phyloP scores from a whole-genome alignment of 2,888 invertebrate genomes.

The Cheilosia urbana region DNA sequence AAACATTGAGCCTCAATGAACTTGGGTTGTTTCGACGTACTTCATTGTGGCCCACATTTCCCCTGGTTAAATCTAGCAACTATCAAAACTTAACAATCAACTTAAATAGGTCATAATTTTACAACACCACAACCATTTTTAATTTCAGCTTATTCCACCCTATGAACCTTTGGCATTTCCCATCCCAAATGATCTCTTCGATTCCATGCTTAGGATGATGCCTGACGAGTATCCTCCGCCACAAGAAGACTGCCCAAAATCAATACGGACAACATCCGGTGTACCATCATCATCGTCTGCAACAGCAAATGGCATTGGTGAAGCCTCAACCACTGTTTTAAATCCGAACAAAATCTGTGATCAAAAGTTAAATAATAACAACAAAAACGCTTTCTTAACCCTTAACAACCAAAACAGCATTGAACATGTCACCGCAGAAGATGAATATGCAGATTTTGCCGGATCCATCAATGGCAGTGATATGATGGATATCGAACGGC shows the following conservation, averaged over 20 bases:
- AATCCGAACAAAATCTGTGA: conserved; percentile 66
- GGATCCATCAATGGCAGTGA: conserved; percentile 59
- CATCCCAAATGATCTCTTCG: conserved; percentile 88
- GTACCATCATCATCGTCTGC: conserved; percentile 27
- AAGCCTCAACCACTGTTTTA: conserved; percentile 19
- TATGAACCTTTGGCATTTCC: conserved; percentile 91
- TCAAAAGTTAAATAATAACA: conserved; percentile 64
- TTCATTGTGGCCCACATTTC: too few species aligned
- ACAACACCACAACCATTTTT: conserved; percentile 1
- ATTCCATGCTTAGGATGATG: conserved; percentile 89
- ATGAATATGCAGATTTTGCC: conserved; percentile 76
- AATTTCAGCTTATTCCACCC: conserved; percentile 87
- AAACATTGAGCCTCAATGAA: too few species aligned
- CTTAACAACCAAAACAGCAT: conserved; percentile 57
- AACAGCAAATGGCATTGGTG: conserved; percentile 41
- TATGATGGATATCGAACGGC: conserved; percentile 43
- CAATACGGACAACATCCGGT: conserved; percentile 28
- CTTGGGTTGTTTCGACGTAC: too few species aligned
- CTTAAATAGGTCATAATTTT: not conserved
- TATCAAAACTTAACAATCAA: not conserved
- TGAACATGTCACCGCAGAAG: conserved; percentile 64
- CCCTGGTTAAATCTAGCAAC: too few species aligned
- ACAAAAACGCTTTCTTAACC: conserved; percentile 64
- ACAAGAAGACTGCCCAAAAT: conserved; percentile 76
- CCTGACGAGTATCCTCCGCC: conserved; percentile 86